Evolutionary conservation across 1,140 invertebrate genomes (phyloP), one percentile per base, ranked within the genome.

Genomic region (Drosophila pseudoobscura): DNA sequence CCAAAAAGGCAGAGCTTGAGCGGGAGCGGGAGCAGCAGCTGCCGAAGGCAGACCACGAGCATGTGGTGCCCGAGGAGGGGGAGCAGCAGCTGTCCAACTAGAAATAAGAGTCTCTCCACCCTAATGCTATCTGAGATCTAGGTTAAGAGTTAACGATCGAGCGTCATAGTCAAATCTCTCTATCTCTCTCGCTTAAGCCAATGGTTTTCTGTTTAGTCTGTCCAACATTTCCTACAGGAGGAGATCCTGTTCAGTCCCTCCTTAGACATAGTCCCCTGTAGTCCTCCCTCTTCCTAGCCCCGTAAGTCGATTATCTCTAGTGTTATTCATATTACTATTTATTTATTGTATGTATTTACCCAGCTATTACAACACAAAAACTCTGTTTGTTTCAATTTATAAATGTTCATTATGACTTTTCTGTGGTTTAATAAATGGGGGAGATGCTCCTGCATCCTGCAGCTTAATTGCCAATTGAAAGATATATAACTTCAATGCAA

Each of bases 71-170:
- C 39, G 80, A 73, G 46, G 74, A 74, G 54, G 56, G 72, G 35
- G 68, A 85, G 22, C 82, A 85, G 55, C 83, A 64, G 64, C 53
- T 82, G 62, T 70, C 82, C 70, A 88, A 85, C 59, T 85, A 83
- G 70, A 52, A 55, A 52, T 8, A 52, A 43, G 20, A 51, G 71
- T 53, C 22, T 44, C 22, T 58, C 72, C 59, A 49, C 50, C 58
- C 52, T 65, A 77, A 79, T 75, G 80, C 66, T 84, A 84, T 84
- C 80, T 84, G 80, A 84, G 80, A 84, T 84, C 61, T 84, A 84
- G 80, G 53, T 73, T 84, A 76, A 84, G 80, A 64, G 74, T 85
- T 69, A 59, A 85, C 60, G 82, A 82, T 85, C 82, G 82, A 85
- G 82, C 82, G 65, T 66, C 63, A 73, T 85, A 87, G 80, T 85